Percentiles rank a stretch among this genome's conserved stretches.
Evolutionary conservation across 2,888 invertebrate genomes (phyloP).

Genomic region (Morinoia aosen): DNA sequence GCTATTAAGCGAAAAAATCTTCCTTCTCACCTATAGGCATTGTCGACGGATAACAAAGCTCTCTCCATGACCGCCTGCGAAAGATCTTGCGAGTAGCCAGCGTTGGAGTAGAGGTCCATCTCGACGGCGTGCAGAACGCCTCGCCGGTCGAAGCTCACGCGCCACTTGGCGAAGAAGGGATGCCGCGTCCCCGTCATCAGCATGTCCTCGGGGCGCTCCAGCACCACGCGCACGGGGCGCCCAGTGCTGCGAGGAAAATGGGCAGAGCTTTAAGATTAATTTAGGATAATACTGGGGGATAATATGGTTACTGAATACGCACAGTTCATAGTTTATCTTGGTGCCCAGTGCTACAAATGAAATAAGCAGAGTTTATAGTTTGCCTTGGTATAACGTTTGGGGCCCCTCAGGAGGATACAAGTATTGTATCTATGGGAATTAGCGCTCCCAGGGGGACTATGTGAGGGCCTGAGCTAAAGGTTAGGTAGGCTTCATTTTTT

Average conservation of each 20-base stretch:
- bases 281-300: too few species aligned
- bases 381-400: too few species aligned
- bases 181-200: constrained; percentile 88
- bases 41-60: constrained; percentile 40
- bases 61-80: constrained; percentile 73
- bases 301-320: too few species aligned
- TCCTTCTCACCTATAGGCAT: constrained; percentile 42
- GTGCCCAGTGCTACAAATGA: too few species aligned
- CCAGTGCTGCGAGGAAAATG: constrained; percentile 75
- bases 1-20: neutral
- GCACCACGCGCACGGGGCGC: constrained; percentile 86
- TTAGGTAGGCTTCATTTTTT: too few species aligned
- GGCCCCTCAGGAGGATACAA: too few species aligned
- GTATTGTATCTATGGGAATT: too few species aligned
- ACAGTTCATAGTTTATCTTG: too few species aligned
- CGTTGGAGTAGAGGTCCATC: constrained; percentile 84
- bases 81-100: constrained; percentile 86
- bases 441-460: too few species aligned
- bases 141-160: constrained; percentile 82
- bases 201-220: constrained; percentile 97
- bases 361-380: too few species aligned
- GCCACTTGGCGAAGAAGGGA: constrained; percentile 86
- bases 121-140: constrained; percentile 84
- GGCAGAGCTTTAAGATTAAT: too few species aligned
- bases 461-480: too few species aligned